Percentiles rank a stretch among this genome's conserved stretches.
These are phyloP conservation scores for Sicus ferrugineus DNA, from an alignment of 2,888 invertebrate genomes.

Conservation along the genomic window DNA sequence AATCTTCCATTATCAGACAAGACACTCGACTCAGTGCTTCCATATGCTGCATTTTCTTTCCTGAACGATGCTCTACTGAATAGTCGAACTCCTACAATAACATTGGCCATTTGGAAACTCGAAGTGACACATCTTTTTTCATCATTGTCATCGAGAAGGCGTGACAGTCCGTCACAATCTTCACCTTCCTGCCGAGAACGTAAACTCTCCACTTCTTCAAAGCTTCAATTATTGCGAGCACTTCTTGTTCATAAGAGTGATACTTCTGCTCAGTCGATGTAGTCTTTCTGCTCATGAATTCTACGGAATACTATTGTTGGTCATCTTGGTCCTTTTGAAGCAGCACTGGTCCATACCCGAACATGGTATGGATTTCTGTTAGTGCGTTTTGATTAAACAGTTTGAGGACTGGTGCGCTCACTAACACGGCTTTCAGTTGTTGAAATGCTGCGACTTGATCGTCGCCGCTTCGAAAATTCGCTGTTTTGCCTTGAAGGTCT, in stretches of 20 bases:
- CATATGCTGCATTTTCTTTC: slow-evolving; percentile 37
- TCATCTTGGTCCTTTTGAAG: slow-evolving; percentile 39
- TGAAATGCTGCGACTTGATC: slow-evolving; percentile 36
- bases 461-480: slow-evolving; percentile 32
- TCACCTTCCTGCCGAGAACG: slow-evolving; percentile 37
- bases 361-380: slow-evolving; percentile 43
- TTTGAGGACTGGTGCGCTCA: slow-evolving; percentile 38
- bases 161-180: slow-evolving; percentile 42
- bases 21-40: slow-evolving; percentile 38
- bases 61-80: slow-evolving; percentile 34
- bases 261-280: slow-evolving; percentile 36
- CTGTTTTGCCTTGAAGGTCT: slow-evolving; percentile 42
- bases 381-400: slow-evolving; percentile 36
- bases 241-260: slow-evolving; percentile 45
- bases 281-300: slow-evolving; percentile 41
- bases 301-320: slow-evolving; percentile 33
- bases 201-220: slow-evolving; percentile 45
- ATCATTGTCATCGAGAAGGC: slow-evolving; percentile 40
- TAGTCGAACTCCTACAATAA: slow-evolving; percentile 37
- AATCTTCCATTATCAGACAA: slow-evolving; percentile 34
- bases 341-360: slow-evolving; percentile 42
- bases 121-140: slow-evolving; percentile 36
- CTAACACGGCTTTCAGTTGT: slow-evolving; percentile 33
- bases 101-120: slow-evolving; percentile 37
- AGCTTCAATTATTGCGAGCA: slow-evolving; percentile 44